Conservation (phyloP, 2,888 invertebrate genomes). For the Sarcophaga subvicina region DNA sequence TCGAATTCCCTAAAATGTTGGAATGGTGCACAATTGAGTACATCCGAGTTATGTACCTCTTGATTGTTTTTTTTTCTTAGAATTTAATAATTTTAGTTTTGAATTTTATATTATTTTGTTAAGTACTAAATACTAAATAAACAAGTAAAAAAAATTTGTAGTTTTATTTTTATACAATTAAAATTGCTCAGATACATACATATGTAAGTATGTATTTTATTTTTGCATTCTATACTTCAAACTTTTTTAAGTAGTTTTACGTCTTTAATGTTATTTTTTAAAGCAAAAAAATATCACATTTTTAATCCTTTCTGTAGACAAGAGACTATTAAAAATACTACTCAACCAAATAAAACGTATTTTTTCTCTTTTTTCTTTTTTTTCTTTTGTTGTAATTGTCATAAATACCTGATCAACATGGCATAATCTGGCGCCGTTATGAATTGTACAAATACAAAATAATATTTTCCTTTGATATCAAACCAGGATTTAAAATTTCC, state of each 20-base stretch:
- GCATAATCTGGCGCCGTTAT: slow-evolving; percentile 37
- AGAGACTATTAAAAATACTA: slow-evolving; percentile 15
- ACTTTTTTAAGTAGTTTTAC: not conserved
- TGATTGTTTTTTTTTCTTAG: too few relatives aligned
- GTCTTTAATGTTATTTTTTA: not conserved
- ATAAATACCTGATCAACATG: slow-evolving; percentile 47
- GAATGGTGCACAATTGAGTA: too few relatives aligned
- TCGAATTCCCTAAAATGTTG: too few relatives aligned
- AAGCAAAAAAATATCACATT: not conserved
- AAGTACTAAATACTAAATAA: too few relatives aligned
- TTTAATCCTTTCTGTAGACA: slow-evolving; percentile 11
- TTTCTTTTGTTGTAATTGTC: not conserved
- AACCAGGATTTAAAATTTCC: slow-evolving; percentile 25
- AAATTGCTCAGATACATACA: too few relatives aligned
- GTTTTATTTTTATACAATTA: too few relatives aligned
- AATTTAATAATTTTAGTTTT: too few relatives aligned
- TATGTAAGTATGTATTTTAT: too few relatives aligned
- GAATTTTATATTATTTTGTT: too few relatives aligned
- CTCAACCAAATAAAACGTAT: not conserved
- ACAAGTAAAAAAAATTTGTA: too few relatives aligned
- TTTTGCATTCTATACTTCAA: too few relatives aligned
- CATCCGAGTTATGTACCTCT: too few relatives aligned
- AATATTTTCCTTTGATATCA: not conserved
- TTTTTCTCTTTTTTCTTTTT: not conserved
- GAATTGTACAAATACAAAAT: slow-evolving; percentile 9